Evolutionary conservation across 2,888 invertebrate genomes (phyloP), one percentile per base, ranked within the genome.

Genomic region (Apotomis betuletana): DNA sequence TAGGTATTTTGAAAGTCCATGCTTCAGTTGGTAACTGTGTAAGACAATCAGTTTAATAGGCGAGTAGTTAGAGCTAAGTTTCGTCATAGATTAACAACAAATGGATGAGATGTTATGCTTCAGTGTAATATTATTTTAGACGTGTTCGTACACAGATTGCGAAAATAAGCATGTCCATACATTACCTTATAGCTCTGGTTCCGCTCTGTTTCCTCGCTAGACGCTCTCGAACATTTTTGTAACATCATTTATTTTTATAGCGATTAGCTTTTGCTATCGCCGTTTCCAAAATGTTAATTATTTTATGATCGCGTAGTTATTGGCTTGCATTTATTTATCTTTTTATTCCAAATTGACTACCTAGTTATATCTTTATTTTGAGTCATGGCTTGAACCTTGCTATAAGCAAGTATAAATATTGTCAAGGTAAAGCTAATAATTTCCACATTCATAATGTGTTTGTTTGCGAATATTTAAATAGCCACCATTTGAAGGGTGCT

Each of bases 81-180:
- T 70, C 67, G 62, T 69, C 69, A 76, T 77, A 78, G 78, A 84
- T 87, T 85, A 83, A 82, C 82, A 85, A 85, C 82, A 81, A 83
- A 89, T 86, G 88, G 87, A 87, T 89, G 88, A 89, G 85, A 83
- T 80, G 79, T 81, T 81, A 76, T 80, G 83, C 89, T 91, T 87
- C 87, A 86, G 85, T 88, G 87, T 85, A 84, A 88, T 85, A 89
- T 88, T 86, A 86, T 90, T 87, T 87, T 83, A 87, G 84, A 83
- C 82, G 79, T 77, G 82, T 86, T 85, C 85, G 86, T 86, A 87
- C 86, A 89, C 84, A 85, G 83, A 83, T 88, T 88, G 86, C 82
- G 84, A 87, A 88, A 87, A 92, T 91, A 91, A 91, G 91, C 91
- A 92, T 92, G 92, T 87, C 86, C 90, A 88, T 91, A 88, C 85